Evolutionary conservation across 64 coral and sea anemone species (phyloP).

Genomic region (Montipora capricornis): DNA sequence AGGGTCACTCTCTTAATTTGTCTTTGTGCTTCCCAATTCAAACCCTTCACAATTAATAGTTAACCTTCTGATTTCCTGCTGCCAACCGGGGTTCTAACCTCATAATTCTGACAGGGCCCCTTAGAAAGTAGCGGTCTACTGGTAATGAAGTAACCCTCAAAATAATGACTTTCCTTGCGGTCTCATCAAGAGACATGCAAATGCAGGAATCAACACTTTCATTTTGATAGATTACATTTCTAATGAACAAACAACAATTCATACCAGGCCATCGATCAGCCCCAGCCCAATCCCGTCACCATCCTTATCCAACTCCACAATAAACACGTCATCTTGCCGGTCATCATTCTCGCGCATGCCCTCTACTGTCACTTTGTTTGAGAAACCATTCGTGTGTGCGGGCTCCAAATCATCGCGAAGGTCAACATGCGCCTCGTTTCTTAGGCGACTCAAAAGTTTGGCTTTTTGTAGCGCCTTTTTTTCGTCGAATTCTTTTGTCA

Average conservation of each 20-base stretch:
- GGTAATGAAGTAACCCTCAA: too few relatives aligned
- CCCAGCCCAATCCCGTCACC: conserved; percentile 90
- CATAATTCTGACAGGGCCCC: too few relatives aligned
- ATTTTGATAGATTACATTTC: background rate
- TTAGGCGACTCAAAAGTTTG: conserved; percentile 56
- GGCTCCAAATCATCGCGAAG: background rate
- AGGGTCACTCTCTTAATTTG: too few relatives aligned
- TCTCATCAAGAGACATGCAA: too few relatives aligned
- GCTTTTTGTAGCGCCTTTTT: conserved; percentile 40
- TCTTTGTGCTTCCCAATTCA: too few relatives aligned
- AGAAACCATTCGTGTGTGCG: conserved; percentile 20
- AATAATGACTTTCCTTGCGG: too few relatives aligned
- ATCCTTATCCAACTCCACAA: conserved; percentile 89
- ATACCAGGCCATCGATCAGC: conserved; percentile 96
- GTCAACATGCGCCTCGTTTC: conserved; percentile 52
- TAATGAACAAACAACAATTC: background rate
- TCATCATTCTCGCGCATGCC: conserved; percentile 91
- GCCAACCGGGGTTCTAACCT: too few relatives aligned
- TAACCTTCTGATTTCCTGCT: too few relatives aligned
- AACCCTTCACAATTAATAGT: too few relatives aligned
- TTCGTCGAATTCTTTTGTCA: conserved; percentile 50
- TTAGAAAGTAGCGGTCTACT: too few relatives aligned
- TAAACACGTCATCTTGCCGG: conserved; percentile 96
- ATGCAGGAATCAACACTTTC: background rate
- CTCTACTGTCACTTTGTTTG: conserved; percentile 53